Evolutionary conservation across 1,140 invertebrate species (phyloP), one percentile per base, ranked within the genome.

Genomic region (Drosophila fuyamai): DNA sequence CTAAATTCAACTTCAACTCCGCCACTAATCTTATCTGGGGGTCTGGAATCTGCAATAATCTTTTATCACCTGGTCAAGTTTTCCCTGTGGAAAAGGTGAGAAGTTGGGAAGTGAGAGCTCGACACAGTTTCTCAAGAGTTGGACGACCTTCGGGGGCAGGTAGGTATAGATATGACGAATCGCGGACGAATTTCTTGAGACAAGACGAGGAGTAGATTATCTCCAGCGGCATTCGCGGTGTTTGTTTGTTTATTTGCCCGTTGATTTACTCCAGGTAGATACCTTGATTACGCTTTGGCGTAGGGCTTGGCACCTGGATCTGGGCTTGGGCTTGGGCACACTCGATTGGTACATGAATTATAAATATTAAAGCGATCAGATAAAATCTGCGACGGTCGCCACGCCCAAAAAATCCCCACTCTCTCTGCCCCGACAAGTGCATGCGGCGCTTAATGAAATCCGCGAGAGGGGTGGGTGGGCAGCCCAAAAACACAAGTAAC

Each of bases 361-460:
- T 65, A 88, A 82, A 86, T 85, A 83, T 88, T 89, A 53, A 76
- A 81, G 68, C 70, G 65, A 79, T 60, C 38, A 88, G 83, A 86
- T 86, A 76, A 89, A 79, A 86, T 86, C 83, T 65, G 61, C 32
- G 46, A 54, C 23, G 23, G 62, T 56, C 83, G 68, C 75, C 68
- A 47, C 35, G 65, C 56, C 35, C 40, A 63, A 43, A 61, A 41
- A 46, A 7, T 32, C 7, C 16, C 35, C 23, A 44, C 47, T 47
- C 32, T 36, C 63, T n/a, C 35, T 46, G n/a, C 5, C 14, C 7
- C 10, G 43, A 60, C 77, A 79, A 76, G 55, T 63, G 77, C 55
- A 71, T 5, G 46, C 47, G 27, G 12, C n/a, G 35, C 54, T 56
- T 23, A 14, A 56, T 29, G 8, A 43, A 40, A 23, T 40, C 14